A percentile compares a stretch with the other conserved stretches of the same genome.
These are phyloP conservation scores for Digitonthophagus gazella DNA, from an alignment of 2,888 invertebrate species.

Conservation along the genomic window DNA sequence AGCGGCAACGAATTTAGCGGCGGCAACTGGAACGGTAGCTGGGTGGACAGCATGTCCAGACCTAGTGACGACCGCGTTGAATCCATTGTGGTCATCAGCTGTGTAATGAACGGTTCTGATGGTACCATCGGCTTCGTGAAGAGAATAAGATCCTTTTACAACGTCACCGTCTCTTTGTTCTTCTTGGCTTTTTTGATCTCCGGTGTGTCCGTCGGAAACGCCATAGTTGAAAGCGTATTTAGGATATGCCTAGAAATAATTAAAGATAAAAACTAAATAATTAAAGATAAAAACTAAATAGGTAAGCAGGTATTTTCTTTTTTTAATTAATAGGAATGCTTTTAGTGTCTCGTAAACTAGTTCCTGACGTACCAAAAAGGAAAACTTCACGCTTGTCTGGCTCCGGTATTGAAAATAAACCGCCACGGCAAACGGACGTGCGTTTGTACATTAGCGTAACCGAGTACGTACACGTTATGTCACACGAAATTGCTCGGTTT, in stretches of 20 bases:
- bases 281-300: no score
- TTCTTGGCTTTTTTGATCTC: constrained; percentile 54
- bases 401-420: not conserved
- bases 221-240: constrained; percentile 66
- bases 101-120: constrained; percentile 60
- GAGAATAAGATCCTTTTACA: constrained; percentile 59
- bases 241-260: constrained; percentile 57
- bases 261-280: no score
- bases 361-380: no score
- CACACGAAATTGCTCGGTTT: not conserved
- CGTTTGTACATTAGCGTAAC: not conserved
- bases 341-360: not conserved
- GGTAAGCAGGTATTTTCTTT: no score
- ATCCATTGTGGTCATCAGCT: constrained; percentile 68
- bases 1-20: constrained; percentile 49
- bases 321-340: not conserved
- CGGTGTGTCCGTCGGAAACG: constrained; percentile 62
- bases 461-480: not conserved
- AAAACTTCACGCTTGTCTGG: not conserved
- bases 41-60: constrained; percentile 60
- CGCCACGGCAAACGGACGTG: not conserved
- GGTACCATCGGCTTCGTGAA: constrained; percentile 52
- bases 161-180: constrained; percentile 59
- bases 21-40: constrained; percentile 45
- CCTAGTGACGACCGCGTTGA: constrained; percentile 68